Evolutionary conservation across 1,140 invertebrate species (phyloP), one percentile per base, ranked within the genome.

Genomic region (Vollenhovia emeryi): DNA sequence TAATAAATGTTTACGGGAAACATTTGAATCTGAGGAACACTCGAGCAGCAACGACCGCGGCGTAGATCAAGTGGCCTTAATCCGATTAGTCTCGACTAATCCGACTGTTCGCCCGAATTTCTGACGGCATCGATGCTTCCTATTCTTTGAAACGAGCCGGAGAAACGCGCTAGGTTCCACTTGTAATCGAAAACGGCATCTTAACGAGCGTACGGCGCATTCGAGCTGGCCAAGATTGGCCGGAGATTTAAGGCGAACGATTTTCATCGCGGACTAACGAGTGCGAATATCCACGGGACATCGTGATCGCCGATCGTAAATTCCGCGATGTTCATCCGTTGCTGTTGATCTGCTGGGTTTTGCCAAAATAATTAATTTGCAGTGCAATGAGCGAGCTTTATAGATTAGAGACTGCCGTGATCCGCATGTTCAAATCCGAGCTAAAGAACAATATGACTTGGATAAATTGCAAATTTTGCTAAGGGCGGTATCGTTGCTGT

Each of bases 291-390:
- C 74, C 62, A 73, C 52, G 21, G 33, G 52, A 86, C 82, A 71
- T 86, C 73, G 76, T 86, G 71, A 91, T 88, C 83, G 79, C 50
- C 64, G 66, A 52, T 84, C 59, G 74, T 89, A 91, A 90, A 86
- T 88, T 86, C 84, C 45, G 36, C 57, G 66, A 78, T 76, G 33
- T 15, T 86, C 73, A 76, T 24, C 21, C 15, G 30, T 52, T 62
- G n/a, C 18, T 62, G 5, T 36, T 36, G 18, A n/a, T 33, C n/a
- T 40, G 11, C 57, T n/a, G 52, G 50, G 55, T 43, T 30, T 50
- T 24, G 48, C 74, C 6, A 64, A 64, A 64, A 64, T 43, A 48
- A 66, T 64, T 78, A 33, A 33, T 78, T 52, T 36, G 40, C 30
- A 43, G n/a, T n/a, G 8, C 21, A 50, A 78, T 50, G n/a, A 33